Base-by-base conservation (phyloP, 2,113 vertebrate genomes). In the Meriones unguiculatus region DNA sequence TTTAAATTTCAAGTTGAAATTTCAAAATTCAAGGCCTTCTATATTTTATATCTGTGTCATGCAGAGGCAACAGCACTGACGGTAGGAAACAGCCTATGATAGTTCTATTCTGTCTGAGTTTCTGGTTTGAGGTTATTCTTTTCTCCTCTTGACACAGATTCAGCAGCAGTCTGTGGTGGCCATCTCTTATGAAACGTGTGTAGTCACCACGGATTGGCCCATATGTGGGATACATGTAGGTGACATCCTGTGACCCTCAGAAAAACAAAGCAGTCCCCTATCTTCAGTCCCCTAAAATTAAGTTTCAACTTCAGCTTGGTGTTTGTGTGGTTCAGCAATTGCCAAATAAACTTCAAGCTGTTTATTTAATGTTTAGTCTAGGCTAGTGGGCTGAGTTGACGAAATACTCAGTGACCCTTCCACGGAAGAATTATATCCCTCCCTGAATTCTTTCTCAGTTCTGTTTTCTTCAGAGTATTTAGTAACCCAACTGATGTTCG, bases 271-370 rank as follows among this genome's bases (percentile, higher is more conserved):
- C 28, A 95, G 18, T 41, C 69, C 14, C n/a, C n/a, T n/a, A 15
- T 86, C 84, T 54, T 25, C 86, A 7, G 50, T 25, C 35, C 62
- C 81, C 88, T 95, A 57, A 96, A 96, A 94, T 95, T 97, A 97
- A 97, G 92, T 96, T 91, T 32, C 7, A 17, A 75, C 13, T 50
- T 81, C 22, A 46, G 65, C 12, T 95, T 0, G 72, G 91, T 87
- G 52, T 54, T 95, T 93, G 94, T 78, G 20, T 81, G 94, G 41
- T 95, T 97, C 52, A 92, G 76, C 69, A 85, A 62, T 64, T 62
- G 65, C 20, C 77, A 89, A 30, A 91, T 93, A 91, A 96, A 76
- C 15, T 92, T 86, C 94, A 96, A 96, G 91, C 75, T 46, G 15
- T 91, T 89, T 78, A 75, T 69, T 80, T 70, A 80, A 9, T 85